These are phyloP conservation scores for Alcedo atthis DNA, from an alignment of 2,797 vertebrate genomes.

Conservation along the genomic window DNA sequence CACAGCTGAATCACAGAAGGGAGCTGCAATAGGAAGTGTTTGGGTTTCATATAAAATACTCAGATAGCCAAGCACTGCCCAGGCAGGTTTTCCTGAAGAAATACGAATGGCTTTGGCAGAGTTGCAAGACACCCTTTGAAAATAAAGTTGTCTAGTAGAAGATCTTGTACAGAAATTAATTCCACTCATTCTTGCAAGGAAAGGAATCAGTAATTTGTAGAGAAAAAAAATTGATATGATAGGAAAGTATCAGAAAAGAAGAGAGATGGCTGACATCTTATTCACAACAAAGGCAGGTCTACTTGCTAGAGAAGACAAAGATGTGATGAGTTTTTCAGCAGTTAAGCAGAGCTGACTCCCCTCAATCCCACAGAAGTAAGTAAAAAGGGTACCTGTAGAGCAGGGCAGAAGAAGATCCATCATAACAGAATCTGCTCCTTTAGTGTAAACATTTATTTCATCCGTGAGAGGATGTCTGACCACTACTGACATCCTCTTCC, in stretches of 20 bases:
- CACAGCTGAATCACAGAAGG: neutral
- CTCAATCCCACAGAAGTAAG: neutral
- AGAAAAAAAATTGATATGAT: neutral
- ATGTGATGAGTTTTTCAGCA: neutral
- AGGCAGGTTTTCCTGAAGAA: neutral
- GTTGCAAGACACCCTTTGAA: neutral
- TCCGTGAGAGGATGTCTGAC: slow-evolving; percentile 92
- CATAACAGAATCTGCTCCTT: slow-evolving; percentile 94
- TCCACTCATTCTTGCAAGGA: neutral
- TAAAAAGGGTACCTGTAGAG: slow-evolving; percentile 82
- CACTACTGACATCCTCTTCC: slow-evolving; percentile 98
- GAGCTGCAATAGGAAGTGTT: neutral
- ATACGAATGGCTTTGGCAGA: neutral
- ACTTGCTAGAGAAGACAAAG: neutral
- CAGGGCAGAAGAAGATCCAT: slow-evolving; percentile 93
- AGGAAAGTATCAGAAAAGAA: neutral
- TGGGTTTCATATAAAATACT: neutral
- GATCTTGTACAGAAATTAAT: neutral
- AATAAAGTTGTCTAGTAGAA: neutral
- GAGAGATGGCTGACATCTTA: neutral
- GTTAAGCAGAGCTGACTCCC: neutral
- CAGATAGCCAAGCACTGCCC: neutral
- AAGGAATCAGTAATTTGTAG: neutral
- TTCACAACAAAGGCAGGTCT: neutral
- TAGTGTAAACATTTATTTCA: slow-evolving; percentile 95